phyloP scores from a whole-genome alignment of 2,113 vertebrate species.

The Caretta caretta region DNA sequence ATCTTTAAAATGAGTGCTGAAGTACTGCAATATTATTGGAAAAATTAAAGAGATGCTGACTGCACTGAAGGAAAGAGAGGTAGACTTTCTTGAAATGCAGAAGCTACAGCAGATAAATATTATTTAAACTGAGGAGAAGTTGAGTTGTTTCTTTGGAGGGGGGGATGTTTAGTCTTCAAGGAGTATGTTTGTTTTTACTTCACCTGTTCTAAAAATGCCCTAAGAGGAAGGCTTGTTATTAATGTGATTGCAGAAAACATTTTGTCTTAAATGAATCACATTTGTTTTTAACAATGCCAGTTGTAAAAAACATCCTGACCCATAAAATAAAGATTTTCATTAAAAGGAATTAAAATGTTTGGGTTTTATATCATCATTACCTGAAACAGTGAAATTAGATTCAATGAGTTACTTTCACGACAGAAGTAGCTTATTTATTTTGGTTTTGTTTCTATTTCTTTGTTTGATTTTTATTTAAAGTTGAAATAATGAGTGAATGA shows the following conservation, averaged over 20 bases:
- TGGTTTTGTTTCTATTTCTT: neutral
- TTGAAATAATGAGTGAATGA: slow-evolving; percentile 61
- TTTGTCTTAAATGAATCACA: neutral
- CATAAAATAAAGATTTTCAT: slow-evolving; percentile 26
- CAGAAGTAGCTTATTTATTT: neutral
- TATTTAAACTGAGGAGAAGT: slow-evolving; percentile 56
- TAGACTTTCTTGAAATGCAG: slow-evolving; percentile 71
- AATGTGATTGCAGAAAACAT: neutral
- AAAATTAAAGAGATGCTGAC: slow-evolving; percentile 78
- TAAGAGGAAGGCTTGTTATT: slow-evolving; percentile 15
- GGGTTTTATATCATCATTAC: slow-evolving; percentile 6
- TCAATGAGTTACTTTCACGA: slow-evolving; percentile 53
- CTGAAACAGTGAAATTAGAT: slow-evolving; percentile 14
- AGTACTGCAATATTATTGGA: slow-evolving; percentile 82
- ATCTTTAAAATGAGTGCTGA: slow-evolving; percentile 84
- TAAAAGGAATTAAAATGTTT: slow-evolving; percentile 30
- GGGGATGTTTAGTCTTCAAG: slow-evolving; percentile 39
- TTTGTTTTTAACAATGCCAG: slow-evolving; percentile 26
- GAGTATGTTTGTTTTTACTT: slow-evolving; percentile 2
- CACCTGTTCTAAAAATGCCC: slow-evolving; percentile 33
- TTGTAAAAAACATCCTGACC: slow-evolving; percentile 26
- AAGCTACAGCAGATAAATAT: slow-evolving; percentile 59
- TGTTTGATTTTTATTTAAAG: slow-evolving; percentile 26
- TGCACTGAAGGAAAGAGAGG: slow-evolving; percentile 65
- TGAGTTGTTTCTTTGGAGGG: neutral